These are phyloP conservation scores for Omphaloscelis lunosa DNA, from an alignment of 2,888 invertebrate genomes.

Conservation along the genomic window DNA sequence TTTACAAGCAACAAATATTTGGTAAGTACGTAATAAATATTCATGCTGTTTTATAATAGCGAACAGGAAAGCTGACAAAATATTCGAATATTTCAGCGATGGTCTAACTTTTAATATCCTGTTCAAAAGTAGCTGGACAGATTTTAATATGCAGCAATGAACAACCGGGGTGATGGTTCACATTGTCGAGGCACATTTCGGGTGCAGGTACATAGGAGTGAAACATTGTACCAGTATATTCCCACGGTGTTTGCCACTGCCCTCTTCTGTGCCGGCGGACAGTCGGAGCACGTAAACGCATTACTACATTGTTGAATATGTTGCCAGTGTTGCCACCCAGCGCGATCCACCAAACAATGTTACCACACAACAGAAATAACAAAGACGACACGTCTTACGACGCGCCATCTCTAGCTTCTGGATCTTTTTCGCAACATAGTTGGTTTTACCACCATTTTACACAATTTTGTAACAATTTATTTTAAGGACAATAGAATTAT, in stretches of 20 bases:
- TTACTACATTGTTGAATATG: conserved; percentile 64
- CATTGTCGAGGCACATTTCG: not conserved
- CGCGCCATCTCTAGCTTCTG: conserved; percentile 16
- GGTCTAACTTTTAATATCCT: conserved; percentile 30
- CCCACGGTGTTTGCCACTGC: conserved; percentile 50
- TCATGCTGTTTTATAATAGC: conserved; percentile 39
- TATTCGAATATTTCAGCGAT: conserved; percentile 25
- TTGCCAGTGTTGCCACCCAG: conserved; percentile 38
- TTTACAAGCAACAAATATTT: conserved; percentile 56
- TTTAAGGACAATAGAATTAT: conserved; percentile 57
- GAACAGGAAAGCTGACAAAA: conserved; percentile 28
- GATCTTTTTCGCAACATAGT: conserved; percentile 57
- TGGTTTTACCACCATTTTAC: conserved; percentile 56
- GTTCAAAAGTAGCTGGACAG: conserved; percentile 15
- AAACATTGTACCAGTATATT: conserved; percentile 42
- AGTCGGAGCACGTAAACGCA: conserved; percentile 65
- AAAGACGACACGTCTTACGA: conserved; percentile 44
- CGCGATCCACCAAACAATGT: conserved; percentile 52
- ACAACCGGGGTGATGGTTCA: not conserved
- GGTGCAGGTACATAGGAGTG: conserved; percentile 12
- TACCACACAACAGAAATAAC: conserved; percentile 58
- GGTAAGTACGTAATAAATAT: conserved; percentile 44
- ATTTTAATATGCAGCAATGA: conserved; percentile 30
- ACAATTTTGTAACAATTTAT: conserved; percentile 61
- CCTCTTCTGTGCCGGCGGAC: conserved; percentile 37